phyloP scores from a whole-genome alignment of 1,140 invertebrate genomes.

The Drosophila nigrodunni region DNA sequence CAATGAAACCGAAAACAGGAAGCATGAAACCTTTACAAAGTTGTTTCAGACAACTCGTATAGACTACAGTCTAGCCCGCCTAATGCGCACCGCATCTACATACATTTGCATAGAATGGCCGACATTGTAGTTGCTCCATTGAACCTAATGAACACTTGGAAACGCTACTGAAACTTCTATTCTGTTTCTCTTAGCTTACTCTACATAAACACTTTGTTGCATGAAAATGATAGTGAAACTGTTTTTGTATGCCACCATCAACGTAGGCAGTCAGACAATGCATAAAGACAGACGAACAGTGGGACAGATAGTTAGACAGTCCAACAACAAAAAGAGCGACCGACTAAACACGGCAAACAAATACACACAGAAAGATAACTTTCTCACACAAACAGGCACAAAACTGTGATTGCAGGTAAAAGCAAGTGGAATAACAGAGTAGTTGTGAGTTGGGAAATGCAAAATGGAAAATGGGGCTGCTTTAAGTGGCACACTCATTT shows the following conservation, averaged over 20 bases:
- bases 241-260: slow-evolving; percentile 27
- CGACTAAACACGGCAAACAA: slow-evolving; percentile 12
- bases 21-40: slow-evolving; percentile 33
- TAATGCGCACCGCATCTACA: slow-evolving; percentile 47
- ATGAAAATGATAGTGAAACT: slow-evolving; percentile 73
- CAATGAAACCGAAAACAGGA: slow-evolving; percentile 62
- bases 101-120: slow-evolving; percentile 55
- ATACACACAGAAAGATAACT: not conserved
- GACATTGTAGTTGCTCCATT: slow-evolving; percentile 43
- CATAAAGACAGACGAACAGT: slow-evolving; percentile 26
- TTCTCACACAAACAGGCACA: slow-evolving; percentile 18
- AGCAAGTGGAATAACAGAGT: slow-evolving; percentile 30
- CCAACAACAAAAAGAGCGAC: slow-evolving; percentile 42
- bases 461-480: slow-evolving; percentile 14
- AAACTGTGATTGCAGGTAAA: slow-evolving; percentile 55
- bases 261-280: slow-evolving; percentile 37
- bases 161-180: slow-evolving; percentile 1
- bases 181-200: not conserved
- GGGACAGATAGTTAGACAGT: slow-evolving; percentile 14
- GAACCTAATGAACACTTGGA: slow-evolving; percentile 58
- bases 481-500: slow-evolving; percentile 7
- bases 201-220: slow-evolving; percentile 56
- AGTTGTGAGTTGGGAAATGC: not conserved
- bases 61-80: slow-evolving; percentile 48
- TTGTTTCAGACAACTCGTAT: slow-evolving; percentile 3